phyloP scores from a whole-genome alignment of 2,797 vertebrate species.

The Apogon talboti region DNA sequence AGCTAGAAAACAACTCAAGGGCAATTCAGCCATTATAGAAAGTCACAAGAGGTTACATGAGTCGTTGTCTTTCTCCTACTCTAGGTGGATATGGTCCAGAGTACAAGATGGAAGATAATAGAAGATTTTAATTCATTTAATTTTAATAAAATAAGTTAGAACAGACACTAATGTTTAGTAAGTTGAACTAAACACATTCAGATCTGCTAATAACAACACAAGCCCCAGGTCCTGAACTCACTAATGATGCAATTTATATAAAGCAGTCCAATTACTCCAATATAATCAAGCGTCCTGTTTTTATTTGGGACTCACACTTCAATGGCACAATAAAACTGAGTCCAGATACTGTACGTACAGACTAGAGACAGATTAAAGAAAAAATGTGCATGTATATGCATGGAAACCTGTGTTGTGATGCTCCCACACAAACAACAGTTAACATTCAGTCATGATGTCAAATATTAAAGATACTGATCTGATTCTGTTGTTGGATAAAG shows the following conservation, averaged over 20 bases:
- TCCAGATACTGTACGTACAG: neutral
- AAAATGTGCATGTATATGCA: no score
- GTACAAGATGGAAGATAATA: neutral
- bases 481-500: no score
- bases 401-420: no score
- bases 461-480: no score
- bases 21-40: slow-evolving; percentile 14
- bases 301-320: neutral
- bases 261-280: slow-evolving; percentile 1
- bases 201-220: neutral
- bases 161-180: neutral
- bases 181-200: neutral
- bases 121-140: neutral
- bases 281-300: slow-evolving; percentile 12
- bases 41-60: slow-evolving; percentile 10
- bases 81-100: neutral
- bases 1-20: slow-evolving; percentile 42
- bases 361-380: no score
- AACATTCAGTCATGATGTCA: no score
- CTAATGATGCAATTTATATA: neutral
- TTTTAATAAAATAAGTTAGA: neutral
- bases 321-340: neutral
- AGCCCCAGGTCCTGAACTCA: neutral
- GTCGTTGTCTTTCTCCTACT: neutral
- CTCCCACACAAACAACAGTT: no score